Evolutionary conservation across 2,797 vertebrate species (phyloP).

Genomic region (Pterois miles): DNA sequence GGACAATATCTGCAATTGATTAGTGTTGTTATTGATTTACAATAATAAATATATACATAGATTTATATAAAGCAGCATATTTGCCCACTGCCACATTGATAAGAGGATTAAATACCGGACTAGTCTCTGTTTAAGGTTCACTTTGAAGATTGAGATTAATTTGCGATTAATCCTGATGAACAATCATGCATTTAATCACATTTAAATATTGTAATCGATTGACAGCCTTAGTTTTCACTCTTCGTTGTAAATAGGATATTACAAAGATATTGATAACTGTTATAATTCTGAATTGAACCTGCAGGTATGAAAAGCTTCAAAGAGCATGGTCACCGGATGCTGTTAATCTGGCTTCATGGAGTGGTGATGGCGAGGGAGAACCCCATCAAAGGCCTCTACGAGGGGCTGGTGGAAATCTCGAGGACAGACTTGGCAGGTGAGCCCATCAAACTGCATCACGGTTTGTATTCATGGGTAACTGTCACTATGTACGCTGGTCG

Average conservation of each 20-base stretch:
- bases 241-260: neutral
- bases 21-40: too few relatives aligned
- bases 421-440: conserved; percentile 90
- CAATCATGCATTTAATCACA: too few relatives aligned
- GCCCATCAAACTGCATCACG: neutral
- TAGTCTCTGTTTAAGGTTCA: too few relatives aligned
- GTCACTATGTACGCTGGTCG: too few relatives aligned
- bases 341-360: conserved; percentile 93
- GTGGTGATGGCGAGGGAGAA: conserved; percentile 84
- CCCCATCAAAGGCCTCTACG: conserved; percentile 89
- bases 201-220: too few relatives aligned
- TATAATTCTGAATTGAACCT: neutral
- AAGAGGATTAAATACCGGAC: too few relatives aligned
- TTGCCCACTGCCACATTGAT: too few relatives aligned
- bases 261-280: neutral
- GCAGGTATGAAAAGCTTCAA: conserved; percentile 90
- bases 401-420: conserved; percentile 88
- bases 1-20: too few relatives aligned
- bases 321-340: conserved; percentile 92
- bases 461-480: neutral
- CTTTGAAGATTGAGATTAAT: accelerated
- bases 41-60: too few relatives aligned
- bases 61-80: too few relatives aligned
- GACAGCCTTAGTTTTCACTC: too few relatives aligned
- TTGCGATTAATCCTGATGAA: too few relatives aligned